phyloP scores from a whole-genome alignment of 2,888 invertebrate genomes.

The Dorcus hopei region DNA sequence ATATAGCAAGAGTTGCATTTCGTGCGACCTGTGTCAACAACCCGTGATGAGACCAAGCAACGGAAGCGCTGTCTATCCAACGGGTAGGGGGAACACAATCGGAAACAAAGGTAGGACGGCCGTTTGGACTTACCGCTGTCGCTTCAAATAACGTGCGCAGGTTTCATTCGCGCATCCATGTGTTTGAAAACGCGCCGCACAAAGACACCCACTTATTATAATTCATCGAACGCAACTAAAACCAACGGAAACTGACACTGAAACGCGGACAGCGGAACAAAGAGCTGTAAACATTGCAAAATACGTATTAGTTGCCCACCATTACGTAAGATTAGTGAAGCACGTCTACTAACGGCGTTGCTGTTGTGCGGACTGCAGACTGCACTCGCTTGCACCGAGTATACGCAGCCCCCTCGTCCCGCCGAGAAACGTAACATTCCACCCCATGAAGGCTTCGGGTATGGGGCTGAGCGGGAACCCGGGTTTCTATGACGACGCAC shows the following conservation, averaged over 20 bases:
- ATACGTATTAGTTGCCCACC: conserved; percentile 22
- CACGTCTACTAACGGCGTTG: conserved; percentile 38
- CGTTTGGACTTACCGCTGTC: conserved; percentile 24
- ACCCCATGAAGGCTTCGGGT: conserved; percentile 19
- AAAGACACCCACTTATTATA: conserved; percentile 33
- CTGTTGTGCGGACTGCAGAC: conserved; percentile 35
- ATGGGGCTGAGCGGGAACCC: conserved; percentile 22
- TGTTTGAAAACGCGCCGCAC: conserved; percentile 40
- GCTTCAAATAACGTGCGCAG: conserved; percentile 32
- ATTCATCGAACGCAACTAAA: conserved; percentile 3
- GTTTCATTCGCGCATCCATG: conserved; percentile 49
- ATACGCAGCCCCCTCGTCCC: conserved; percentile 23
- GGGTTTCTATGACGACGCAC: conserved; percentile 23
- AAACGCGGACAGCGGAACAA: not conserved
- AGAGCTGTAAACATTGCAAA: not conserved
- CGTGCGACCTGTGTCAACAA: conserved; percentile 31
- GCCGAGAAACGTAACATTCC: conserved; percentile 17
- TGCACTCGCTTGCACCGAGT: conserved; percentile 32
- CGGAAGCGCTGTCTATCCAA: conserved; percentile 23
- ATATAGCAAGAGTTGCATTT: conserved; percentile 20
- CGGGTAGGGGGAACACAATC: conserved; percentile 26
- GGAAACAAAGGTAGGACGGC: conserved; percentile 27
- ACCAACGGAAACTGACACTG: conserved; percentile 15
- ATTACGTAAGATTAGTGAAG: conserved; percentile 31
- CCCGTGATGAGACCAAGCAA: conserved; percentile 24